Evolutionary conservation across 2,888 invertebrate genomes (phyloP).

Genomic region (Mesoligia furuncula): DNA sequence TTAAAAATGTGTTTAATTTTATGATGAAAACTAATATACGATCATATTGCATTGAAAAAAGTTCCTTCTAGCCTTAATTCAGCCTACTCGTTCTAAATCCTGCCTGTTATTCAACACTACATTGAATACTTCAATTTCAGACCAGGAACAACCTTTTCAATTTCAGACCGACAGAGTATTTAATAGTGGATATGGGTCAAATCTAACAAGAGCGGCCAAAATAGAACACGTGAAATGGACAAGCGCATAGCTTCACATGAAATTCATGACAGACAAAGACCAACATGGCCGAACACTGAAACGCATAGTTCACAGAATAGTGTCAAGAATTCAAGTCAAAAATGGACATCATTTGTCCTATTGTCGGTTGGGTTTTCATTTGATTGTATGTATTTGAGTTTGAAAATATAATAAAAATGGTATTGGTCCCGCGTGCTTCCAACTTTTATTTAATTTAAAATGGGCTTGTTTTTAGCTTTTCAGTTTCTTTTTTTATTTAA

Average conservation of each 20-base stretch:
- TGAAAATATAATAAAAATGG: too few relatives aligned
- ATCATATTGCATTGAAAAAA: not conserved
- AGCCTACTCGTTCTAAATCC: not conserved
- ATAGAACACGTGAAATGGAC: constrained; percentile 36
- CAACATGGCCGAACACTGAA: constrained; percentile 8
- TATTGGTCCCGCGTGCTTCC: too few relatives aligned
- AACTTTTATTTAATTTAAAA: too few relatives aligned
- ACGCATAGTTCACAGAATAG: not conserved
- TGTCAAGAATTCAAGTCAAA: constrained; percentile 21
- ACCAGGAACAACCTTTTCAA: not conserved
- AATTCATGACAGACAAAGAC: constrained; percentile 40
- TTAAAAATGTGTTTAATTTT: not conserved
- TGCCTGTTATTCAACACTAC: not conserved
- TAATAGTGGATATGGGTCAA: constrained; percentile 28
- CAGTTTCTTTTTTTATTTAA: too few relatives aligned
- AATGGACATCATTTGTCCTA: not conserved
- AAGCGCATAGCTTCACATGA: constrained; percentile 24
- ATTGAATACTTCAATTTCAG: not conserved
- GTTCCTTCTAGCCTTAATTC: not conserved
- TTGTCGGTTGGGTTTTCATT: not conserved
- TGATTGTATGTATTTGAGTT: not conserved
- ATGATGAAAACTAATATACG: not conserved
- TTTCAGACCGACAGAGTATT: constrained; percentile 24
- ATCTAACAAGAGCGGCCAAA: constrained; percentile 28
- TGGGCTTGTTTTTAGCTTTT: too few relatives aligned